Evolutionary conservation across 1,140 invertebrate species (phyloP), one percentile per base, ranked within the genome.

Genomic region (Anastatus disparis): DNA sequence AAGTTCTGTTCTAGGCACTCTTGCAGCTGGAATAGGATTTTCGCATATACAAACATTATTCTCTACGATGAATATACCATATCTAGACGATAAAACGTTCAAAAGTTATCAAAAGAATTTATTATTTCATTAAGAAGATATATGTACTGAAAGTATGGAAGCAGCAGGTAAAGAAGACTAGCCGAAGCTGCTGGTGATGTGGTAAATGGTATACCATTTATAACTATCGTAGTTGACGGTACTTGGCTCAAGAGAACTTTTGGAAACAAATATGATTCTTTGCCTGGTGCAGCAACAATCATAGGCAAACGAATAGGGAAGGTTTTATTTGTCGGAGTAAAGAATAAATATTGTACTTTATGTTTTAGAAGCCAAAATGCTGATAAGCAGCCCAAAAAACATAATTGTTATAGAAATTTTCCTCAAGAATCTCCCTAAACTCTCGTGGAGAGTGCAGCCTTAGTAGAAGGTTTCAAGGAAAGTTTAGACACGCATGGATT

Each of bases 371-470:
- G 71, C 13, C 6, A 44, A 53, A 15, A 12, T 62, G 38, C 44
- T 27, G 26, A 29, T 8, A 40, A 17, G 2, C 10, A 38, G 7
- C 38, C 64, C 3, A 58, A 24, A 46, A 31, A 59, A 17, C 82
- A 81, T 71, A 62, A 44, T 9, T 84, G 31, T 35, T 35, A 35
- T 10, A 35, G 31, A 35, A 35, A 35, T 35, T 35, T 35, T 35
- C 31, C 31, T 77, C 64, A 79, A 26, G 52, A 84, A 78, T 76
- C 15, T 31, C 74, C 61, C 26, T 84, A 84, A 1, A 81, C 81
- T 2, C 73, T 73, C 9, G 87, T 88, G 86, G 84, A 88, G 72
- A 61, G 79, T 27, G n/a, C 76, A 79, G 80, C 82, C 12, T 79
- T 88, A 20, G 62, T 82, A 46, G 76, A 86, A 77, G 79, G 86